Conservation (phyloP, 2,888 invertebrate species). For the Drepanosiphum platanoidis region DNA sequence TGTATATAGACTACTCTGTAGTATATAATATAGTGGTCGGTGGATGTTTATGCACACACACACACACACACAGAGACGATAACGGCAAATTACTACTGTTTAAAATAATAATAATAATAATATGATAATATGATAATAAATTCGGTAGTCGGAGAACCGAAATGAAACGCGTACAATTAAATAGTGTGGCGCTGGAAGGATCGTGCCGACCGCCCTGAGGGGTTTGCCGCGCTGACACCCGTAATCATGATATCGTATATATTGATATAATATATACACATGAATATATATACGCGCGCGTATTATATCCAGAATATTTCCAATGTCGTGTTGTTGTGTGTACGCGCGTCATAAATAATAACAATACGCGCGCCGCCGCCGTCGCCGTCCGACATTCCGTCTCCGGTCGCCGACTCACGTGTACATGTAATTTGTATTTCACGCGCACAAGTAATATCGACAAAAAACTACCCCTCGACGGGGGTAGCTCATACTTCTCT, state of each 20-base stretch:
- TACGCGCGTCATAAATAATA: no score
- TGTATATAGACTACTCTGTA: not conserved
- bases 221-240: constrained; percentile 43
- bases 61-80: not conserved
- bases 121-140: constrained; percentile 35
- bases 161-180: constrained; percentile 39
- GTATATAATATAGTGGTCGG: no score
- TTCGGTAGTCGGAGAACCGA: constrained; percentile 51
- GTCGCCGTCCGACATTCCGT: not conserved
- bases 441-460: not conserved
- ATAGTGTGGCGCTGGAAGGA: constrained; percentile 11
- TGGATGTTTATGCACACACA: not conserved
- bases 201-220: constrained; percentile 47
- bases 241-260: constrained; percentile 45
- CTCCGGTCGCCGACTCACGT: not conserved
- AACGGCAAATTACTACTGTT: constrained; percentile 56
- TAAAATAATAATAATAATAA: constrained; percentile 48
- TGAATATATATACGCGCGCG: not conserved
- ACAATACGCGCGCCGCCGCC: no score
- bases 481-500: no score
- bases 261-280: not conserved
- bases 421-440: not conserved
- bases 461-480: no score
- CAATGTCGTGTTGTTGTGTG: not conserved
- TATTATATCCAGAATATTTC: not conserved